A percentile compares a stretch with the other conserved stretches of the same genome.
Evolutionary conservation across 2,113 vertebrate species (phyloP).

Genomic region (Oryzias celebensis): DNA sequence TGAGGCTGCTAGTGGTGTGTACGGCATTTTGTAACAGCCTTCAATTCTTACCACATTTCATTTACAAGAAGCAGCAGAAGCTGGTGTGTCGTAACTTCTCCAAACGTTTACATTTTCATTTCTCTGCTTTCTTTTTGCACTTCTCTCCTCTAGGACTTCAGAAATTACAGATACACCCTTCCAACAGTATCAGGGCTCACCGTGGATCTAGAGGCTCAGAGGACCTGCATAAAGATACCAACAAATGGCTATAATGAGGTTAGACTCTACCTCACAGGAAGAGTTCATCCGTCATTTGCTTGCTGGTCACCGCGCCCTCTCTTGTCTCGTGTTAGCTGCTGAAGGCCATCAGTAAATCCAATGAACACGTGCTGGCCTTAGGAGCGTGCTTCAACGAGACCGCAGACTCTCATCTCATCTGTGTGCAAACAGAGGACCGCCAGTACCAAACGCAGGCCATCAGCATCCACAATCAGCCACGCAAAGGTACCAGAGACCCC

Average conservation of each 20-base stretch:
- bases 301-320: neutral
- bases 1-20: constrained; percentile 92
- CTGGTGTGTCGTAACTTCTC: neutral
- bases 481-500: constrained; percentile 81
- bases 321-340: constrained; percentile 81
- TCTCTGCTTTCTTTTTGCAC: neutral
- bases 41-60: neutral
- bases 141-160: constrained; percentile 85
- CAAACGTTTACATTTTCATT: neutral
- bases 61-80: neutral
- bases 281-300: neutral
- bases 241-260: constrained; percentile 95
- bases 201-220: constrained; percentile 95
- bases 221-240: constrained; percentile 96
- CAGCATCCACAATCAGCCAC: constrained; percentile 96
- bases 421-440: constrained; percentile 93
- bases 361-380: constrained; percentile 94
- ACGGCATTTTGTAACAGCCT: neutral
- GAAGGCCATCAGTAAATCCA: constrained; percentile 97
- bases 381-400: constrained; percentile 95
- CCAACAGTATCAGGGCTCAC: constrained; percentile 92
- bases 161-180: constrained; percentile 96
- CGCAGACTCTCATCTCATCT: constrained; percentile 98
- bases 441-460: constrained; percentile 99
- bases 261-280: constrained; percentile 12